Conservation (phyloP, 53 echinoderm and acorn worm species). For the Mesocentrotus franciscanus region DNA sequence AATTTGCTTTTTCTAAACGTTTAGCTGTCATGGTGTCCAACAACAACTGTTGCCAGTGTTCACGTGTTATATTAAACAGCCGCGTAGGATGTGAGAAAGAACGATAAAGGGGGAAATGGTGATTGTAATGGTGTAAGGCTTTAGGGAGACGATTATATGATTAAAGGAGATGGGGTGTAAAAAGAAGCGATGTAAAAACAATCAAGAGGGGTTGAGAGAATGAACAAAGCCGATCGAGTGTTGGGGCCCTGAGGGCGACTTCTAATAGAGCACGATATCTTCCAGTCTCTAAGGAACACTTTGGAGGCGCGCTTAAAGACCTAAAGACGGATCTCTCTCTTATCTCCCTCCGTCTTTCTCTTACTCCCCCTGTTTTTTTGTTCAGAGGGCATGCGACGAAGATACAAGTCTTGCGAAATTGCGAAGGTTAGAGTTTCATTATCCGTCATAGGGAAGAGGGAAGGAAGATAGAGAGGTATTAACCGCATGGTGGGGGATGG, state of each 20-base stretch:
- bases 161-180: constrained; percentile 64
- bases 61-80: not conserved
- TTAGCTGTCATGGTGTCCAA: not conserved
- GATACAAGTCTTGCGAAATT: constrained; percentile 56
- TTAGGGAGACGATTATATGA: constrained; percentile 65
- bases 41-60: constrained; percentile 43
- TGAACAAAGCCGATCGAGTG: constrained; percentile 62
- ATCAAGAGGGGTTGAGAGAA: constrained; percentile 54
- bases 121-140: constrained; percentile 58
- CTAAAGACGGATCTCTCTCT: constrained; percentile 46
- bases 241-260: not conserved
- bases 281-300: constrained; percentile 16
- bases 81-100: not conserved
- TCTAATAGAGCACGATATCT: constrained; percentile 60
- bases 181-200: constrained; percentile 68
- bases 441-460: constrained; percentile 23
- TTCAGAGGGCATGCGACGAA: constrained; percentile 23
- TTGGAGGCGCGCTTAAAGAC: constrained; percentile 21
- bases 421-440: constrained; percentile 58
- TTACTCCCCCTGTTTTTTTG: not conserved
- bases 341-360: not conserved
- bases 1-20: not conserved
- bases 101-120: constrained; percentile 10
- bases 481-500: constrained; percentile 22
- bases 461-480: constrained; percentile 14